Percentiles rank a stretch among this genome's conserved stretches.
These are phyloP conservation scores for Tachysurus fulvidraco DNA, from an alignment of 2,113 vertebrate species.

Conservation along the genomic window DNA sequence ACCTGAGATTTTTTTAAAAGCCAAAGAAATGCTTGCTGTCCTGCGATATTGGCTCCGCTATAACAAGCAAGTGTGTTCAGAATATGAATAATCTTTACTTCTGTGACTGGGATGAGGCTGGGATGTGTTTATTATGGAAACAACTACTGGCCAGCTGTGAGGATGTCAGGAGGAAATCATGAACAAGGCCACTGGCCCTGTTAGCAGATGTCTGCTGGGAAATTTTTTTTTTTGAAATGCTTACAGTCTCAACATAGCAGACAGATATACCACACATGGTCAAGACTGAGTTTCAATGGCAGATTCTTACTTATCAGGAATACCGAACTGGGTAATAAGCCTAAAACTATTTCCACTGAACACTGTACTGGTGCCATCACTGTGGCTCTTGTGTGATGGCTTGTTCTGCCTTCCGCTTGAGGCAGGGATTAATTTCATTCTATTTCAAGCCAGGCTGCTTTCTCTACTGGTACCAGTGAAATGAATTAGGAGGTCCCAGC, in stretches of 20 bases:
- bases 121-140: slow-evolving; percentile 46
- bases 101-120: not conserved
- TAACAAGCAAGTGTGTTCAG: not conserved
- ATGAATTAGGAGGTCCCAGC: slow-evolving; percentile 17
- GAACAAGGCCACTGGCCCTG: slow-evolving; percentile 12
- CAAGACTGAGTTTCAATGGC: not conserved
- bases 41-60: not conserved
- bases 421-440: slow-evolving; percentile 2
- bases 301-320: not conserved
- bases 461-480: not conserved
- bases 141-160: slow-evolving; percentile 22
- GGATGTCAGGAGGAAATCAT: slow-evolving; percentile 28
- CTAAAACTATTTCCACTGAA: not conserved
- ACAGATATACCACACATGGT: not conserved
- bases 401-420: slow-evolving; percentile 7
- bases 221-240: slow-evolving; percentile 6
- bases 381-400: not conserved
- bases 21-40: not conserved
- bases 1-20: slow-evolving; percentile 23
- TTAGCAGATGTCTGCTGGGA: slow-evolving; percentile 12
- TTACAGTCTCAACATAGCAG: not conserved
- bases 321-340: not conserved
- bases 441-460: not conserved
- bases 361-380: not conserved
- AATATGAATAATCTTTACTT: slow-evolving; percentile 9